phyloP scores from a whole-genome alignment of 2,797 vertebrate species.

The Microhierax caerulescens region DNA sequence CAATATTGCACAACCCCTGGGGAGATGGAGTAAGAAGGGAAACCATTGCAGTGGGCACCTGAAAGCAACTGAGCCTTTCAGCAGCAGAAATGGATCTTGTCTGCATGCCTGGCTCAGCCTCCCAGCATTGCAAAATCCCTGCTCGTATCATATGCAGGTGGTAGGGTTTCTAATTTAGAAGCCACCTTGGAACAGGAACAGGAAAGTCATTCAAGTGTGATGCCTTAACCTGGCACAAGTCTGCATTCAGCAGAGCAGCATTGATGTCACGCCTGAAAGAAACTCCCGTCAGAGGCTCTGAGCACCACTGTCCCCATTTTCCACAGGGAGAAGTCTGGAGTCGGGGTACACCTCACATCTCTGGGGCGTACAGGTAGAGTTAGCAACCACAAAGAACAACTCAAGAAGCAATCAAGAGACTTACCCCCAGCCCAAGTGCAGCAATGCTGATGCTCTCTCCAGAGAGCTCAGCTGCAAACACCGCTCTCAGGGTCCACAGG shows the following conservation, averaged over 20 bases:
- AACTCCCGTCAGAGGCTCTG: background rate
- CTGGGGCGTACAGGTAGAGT: background rate
- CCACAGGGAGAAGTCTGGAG: background rate
- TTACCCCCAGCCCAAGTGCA: background rate
- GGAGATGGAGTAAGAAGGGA: background rate
- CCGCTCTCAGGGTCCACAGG: accelerated
- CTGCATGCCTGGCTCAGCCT: background rate
- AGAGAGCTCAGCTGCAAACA: background rate
- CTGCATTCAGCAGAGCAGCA: background rate
- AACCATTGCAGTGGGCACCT: background rate
- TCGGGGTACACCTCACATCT: background rate
- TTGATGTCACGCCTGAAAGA: background rate
- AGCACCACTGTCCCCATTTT: accelerated
- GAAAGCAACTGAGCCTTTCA: background rate
- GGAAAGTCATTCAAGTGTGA: background rate
- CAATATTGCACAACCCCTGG: background rate
- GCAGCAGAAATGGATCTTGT: background rate
- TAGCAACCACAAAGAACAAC: background rate
- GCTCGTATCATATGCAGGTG: background rate
- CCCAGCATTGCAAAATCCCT: slow-evolving; percentile 24
- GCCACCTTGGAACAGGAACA: background rate
- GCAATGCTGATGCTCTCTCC: background rate
- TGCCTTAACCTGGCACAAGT: background rate
- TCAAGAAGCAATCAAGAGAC: background rate
- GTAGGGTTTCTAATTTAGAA: slow-evolving; percentile 28